Evolutionary conservation across 2,888 invertebrate species (phyloP).

Genomic region (Cactoblastis cactorum): DNA sequence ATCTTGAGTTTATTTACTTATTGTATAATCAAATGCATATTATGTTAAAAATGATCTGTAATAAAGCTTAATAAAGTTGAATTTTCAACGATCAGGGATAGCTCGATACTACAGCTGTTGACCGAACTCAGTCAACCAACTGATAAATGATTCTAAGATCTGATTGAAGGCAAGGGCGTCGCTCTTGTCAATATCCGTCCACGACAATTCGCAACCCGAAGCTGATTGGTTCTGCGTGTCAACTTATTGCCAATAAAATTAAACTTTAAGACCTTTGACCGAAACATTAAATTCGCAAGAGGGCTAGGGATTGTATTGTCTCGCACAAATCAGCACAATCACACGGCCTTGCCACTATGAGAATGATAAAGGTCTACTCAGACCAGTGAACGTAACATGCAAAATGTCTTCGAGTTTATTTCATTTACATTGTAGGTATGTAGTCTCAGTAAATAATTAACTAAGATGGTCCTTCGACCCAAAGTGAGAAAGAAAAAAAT

Average conservation of each 20-base stretch:
- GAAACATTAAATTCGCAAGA: slow-evolving; percentile 53
- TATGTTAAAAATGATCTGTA: too few species aligned
- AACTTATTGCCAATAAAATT: slow-evolving; percentile 40
- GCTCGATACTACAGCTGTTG: too few species aligned
- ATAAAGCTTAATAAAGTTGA: too few species aligned
- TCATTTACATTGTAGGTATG: too few species aligned
- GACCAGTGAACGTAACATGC: neutral
- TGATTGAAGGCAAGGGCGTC: slow-evolving; percentile 53
- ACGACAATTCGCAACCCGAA: slow-evolving; percentile 48
- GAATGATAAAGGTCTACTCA: slow-evolving; percentile 19
- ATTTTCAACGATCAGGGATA: too few species aligned
- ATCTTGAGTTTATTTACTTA: too few species aligned
- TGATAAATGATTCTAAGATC: neutral
- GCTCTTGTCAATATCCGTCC: slow-evolving; percentile 61
- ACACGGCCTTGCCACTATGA: slow-evolving; percentile 63
- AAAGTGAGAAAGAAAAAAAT: too few species aligned
- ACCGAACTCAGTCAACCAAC: too few species aligned
- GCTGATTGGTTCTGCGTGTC: slow-evolving; percentile 67
- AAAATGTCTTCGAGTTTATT: neutral
- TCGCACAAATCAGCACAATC: slow-evolving; percentile 55
- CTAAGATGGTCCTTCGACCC: too few species aligned
- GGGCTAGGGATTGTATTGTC: slow-evolving; percentile 58
- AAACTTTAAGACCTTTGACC: slow-evolving; percentile 46
- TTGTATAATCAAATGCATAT: too few species aligned
- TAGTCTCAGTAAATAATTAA: too few species aligned